Percentiles rank a stretch among this genome's conserved stretches.
phyloP scores from a whole-genome alignment of 2,113 vertebrate species.

The Pycnonotus jocosus region DNA sequence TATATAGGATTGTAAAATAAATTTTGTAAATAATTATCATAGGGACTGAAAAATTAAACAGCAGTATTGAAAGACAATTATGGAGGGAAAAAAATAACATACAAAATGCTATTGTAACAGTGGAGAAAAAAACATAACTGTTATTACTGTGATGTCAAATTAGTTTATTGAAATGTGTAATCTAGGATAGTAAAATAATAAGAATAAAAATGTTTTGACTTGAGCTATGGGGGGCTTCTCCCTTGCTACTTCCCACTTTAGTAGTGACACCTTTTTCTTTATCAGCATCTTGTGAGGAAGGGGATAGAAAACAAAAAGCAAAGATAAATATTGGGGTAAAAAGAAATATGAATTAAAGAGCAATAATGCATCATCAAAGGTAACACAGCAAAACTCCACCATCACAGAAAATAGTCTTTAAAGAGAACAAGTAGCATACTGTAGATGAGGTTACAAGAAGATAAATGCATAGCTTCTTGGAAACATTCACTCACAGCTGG shows the following conservation, averaged over 20 bases:
- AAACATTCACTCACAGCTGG: neutral
- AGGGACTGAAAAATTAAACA: neutral
- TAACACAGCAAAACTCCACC: neutral
- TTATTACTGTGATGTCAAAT: neutral
- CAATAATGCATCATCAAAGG: neutral
- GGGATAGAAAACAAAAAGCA: neutral
- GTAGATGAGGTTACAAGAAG: neutral
- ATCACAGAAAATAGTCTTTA: neutral
- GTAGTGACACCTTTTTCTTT: neutral
- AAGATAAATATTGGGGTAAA: neutral
- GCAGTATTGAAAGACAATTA: neutral
- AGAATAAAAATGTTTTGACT: neutral
- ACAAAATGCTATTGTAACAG: neutral
- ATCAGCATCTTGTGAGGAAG: neutral
- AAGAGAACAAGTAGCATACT: neutral
- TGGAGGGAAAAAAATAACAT: fast-evolving
- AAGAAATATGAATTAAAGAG: neutral
- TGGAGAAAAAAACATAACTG: neutral
- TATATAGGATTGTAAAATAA: neutral
- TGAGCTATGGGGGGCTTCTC: neutral
- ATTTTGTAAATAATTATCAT: neutral
- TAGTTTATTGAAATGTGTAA: neutral
- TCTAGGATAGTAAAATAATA: neutral
- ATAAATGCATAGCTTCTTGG: neutral
- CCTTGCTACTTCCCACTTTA: neutral